A percentile compares a stretch with the other conserved stretches of the same genome.
These are phyloP conservation scores for Acanthurus tractus DNA, from an alignment of 2,797 vertebrate species.

Conservation along the genomic window DNA sequence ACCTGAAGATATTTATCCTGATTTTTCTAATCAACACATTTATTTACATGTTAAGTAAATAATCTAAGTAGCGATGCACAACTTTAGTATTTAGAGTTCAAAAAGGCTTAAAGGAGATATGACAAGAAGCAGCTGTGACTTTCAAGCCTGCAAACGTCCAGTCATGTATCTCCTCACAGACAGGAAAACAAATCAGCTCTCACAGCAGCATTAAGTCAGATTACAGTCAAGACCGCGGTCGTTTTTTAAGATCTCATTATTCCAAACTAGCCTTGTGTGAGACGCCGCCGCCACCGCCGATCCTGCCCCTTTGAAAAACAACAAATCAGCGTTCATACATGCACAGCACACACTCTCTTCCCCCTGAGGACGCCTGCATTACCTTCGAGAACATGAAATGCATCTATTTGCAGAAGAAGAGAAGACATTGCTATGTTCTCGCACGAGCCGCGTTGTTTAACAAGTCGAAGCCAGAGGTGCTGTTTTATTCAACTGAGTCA, in stretches of 20 bases:
- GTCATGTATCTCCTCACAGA: not conserved
- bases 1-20: too few species aligned
- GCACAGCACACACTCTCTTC: not conserved
- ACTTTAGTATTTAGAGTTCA: not conserved
- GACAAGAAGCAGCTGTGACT: not conserved
- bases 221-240: constrained; percentile 15
- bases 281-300: not conserved
- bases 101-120: not conserved
- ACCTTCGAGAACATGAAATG: constrained; percentile 41
- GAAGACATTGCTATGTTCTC: constrained; percentile 54
- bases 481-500: constrained; percentile 65
- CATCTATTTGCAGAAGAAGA: constrained; percentile 45
- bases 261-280: not conserved
- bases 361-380: constrained; percentile 11
- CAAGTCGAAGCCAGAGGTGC: constrained; percentile 51
- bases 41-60: too few species aligned
- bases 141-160: not conserved
- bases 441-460: constrained; percentile 58
- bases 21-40: too few species aligned
- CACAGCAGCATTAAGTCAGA: constrained; percentile 23
- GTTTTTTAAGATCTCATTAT: constrained; percentile 36
- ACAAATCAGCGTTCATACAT: constrained; percentile 23
- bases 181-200: constrained; percentile 7
- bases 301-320: constrained; percentile 17
- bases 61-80: too few species aligned